These are phyloP conservation scores for Clostera curtula DNA, from an alignment of 2,888 invertebrate genomes.

Conservation along the genomic window DNA sequence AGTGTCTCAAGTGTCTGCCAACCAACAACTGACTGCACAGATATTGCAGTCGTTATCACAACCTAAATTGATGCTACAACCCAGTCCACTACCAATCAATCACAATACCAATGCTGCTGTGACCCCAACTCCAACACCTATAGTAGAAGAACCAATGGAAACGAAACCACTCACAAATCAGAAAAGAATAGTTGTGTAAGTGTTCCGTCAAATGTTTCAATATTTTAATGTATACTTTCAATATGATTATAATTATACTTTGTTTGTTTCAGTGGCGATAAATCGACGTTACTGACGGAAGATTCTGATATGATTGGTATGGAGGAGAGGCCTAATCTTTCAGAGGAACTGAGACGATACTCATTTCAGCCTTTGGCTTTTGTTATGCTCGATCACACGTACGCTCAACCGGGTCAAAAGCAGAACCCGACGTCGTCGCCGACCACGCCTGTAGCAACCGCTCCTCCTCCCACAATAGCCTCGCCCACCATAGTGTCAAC, in stretches of 20 bases:
- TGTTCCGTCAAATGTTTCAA: conserved; percentile 12
- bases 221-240: conserved; percentile 2
- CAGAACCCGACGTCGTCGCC: conserved; percentile 36
- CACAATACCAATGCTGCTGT: conserved; percentile 28
- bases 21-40: conserved; percentile 77
- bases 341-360: conserved; percentile 63
- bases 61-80: conserved; percentile 56
- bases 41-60: conserved; percentile 75
- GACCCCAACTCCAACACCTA: conserved; percentile 24
- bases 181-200: conserved; percentile 64
- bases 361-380: conserved; percentile 63
- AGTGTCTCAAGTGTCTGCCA: conserved; percentile 71
- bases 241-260: conserved; percentile 5
- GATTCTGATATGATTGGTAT: conserved; percentile 69
- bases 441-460: conserved; percentile 25
- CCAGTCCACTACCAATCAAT: conserved; percentile 35
- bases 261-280: conserved; percentile 60
- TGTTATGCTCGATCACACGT: conserved; percentile 68
- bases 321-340: conserved; percentile 66
- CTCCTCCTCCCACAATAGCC: conserved; percentile 32
- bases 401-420: conserved; percentile 65
- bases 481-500: conserved; percentile 36
- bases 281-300: conserved; percentile 60
- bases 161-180: conserved; percentile 44
- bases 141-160: conserved; percentile 41